Evolutionary conservation across 1,140 invertebrate species (phyloP).

Genomic region (Liolophura sinensis): DNA sequence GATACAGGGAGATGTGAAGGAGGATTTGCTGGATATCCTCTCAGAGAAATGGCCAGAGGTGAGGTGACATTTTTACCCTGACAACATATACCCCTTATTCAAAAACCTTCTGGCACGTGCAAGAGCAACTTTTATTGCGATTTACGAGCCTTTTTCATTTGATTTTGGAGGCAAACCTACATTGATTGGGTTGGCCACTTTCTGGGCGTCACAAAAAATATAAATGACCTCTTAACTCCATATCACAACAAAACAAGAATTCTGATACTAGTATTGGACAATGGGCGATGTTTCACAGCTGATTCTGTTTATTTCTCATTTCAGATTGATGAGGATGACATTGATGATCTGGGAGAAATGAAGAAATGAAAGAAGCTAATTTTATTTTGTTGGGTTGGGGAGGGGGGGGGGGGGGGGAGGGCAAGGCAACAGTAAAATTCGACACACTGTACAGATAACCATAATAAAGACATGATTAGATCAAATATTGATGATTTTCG

Average conservation of each 20-base stretch:
- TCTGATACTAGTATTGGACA: no score
- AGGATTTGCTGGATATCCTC: conserved; percentile 95
- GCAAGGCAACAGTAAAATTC: no score
- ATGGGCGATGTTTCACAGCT: background rate
- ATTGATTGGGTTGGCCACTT: background rate
- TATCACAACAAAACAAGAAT: no score
- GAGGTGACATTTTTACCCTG: conserved; percentile 33
- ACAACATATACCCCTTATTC: background rate
- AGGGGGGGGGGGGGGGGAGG: no score
- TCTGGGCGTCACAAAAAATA: no score
- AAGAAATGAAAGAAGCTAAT: conserved; percentile 55
- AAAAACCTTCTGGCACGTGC: background rate
- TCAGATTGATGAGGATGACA: conserved; percentile 65
- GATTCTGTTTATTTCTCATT: conserved; percentile 26
- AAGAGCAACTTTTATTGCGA: background rate
- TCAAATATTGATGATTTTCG: no score
- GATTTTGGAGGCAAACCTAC: conserved; percentile 5
- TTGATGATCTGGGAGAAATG: conserved; percentile 65
- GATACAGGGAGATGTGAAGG: conserved; percentile 91
- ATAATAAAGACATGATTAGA: no score
- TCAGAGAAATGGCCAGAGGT: conserved; percentile 97
- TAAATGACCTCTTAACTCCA: no score
- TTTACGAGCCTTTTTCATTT: conserved; percentile 7
- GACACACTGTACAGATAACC: no score
- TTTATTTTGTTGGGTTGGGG: no score